Base-by-base conservation (phyloP, 2,797 vertebrate genomes). In the Brachymystax lenok region DNA sequence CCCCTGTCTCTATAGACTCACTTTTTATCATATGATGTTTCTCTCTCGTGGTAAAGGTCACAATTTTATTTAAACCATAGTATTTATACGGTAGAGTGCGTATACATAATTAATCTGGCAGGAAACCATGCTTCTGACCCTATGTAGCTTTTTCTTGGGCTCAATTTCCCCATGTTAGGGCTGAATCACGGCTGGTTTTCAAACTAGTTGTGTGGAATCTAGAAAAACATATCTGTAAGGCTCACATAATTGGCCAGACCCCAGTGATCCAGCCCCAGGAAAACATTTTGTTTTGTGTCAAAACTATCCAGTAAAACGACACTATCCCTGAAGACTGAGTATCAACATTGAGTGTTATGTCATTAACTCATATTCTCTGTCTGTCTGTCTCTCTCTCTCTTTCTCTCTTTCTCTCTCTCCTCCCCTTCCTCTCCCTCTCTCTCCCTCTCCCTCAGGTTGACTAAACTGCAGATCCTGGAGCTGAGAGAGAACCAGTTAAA, bases 401-500 rank as follows among this genome's bases (percentile, higher is more conserved):
- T 24, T 50, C 52, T 70, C 68, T 50, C 6, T 2, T 0, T 46
- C 10, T 46, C 40, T 46, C 40, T 46, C 10, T 46, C 40, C 40
- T 46, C 40, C 40, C 10, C 40, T 46, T 12, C 68, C 35, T 40
- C 10, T 46, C 40, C 69, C 6, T 66, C 35, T 66, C 19, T 46
- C 24, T 74, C 13, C 21, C 24, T 5, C 27, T 61, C 61, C 70
- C 30, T 67, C 91, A 99, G 98, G 91, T 92, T 99, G 91, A 97
- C 95, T 77, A 99, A 97, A 92, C 95, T 99, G 66, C 98, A 98
- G 90, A 99, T 99, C 88, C 67, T 99, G 93, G 98, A 99, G 92
- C 95, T 99, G 85, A 94, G 98, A 90, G 98, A 99, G 93, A 99
- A 99, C 91, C 98, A 99, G 91, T 92, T 99, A 85, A 98, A 98